Percentiles rank a stretch among this genome's conserved stretches.
phyloP scores from a whole-genome alignment of 2,888 invertebrate species.

The Noctua janthina region DNA sequence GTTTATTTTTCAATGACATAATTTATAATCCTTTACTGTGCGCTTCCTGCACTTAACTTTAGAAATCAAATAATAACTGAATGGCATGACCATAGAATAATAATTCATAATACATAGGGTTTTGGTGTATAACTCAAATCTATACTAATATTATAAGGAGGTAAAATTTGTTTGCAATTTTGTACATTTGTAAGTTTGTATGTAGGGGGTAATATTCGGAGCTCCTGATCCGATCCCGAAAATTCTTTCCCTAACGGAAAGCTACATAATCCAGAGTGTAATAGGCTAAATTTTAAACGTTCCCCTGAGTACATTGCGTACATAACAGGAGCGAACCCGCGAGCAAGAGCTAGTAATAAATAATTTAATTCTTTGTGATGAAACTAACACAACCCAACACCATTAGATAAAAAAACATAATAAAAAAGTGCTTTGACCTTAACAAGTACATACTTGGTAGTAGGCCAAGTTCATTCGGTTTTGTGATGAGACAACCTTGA shows the following conservation, averaged over 20 bases:
- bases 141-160: no score
- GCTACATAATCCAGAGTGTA: no score
- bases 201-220: no score
- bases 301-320: no score
- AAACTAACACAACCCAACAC: neutral
- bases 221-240: no score
- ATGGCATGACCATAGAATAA: neutral
- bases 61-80: neutral
- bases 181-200: no score
- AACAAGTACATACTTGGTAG: neutral
- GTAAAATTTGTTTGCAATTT: no score
- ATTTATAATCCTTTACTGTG: neutral
- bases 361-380: neutral
- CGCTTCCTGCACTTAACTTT: neutral
- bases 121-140: neutral
- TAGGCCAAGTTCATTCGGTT: slow-evolving; percentile 35
- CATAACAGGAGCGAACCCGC: no score
- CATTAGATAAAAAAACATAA: slow-evolving; percentile 1
- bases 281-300: no score
- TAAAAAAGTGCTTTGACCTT: slow-evolving; percentile 21
- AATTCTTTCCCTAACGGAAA: no score
- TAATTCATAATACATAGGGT: neutral
- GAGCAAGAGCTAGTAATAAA: no score
- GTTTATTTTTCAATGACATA: neutral
- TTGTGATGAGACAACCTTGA: slow-evolving; percentile 24